Evolutionary conservation across 2,888 invertebrate genomes (phyloP), one percentile per base, ranked within the genome.

Genomic region (Tuberolachnus salignus): DNA sequence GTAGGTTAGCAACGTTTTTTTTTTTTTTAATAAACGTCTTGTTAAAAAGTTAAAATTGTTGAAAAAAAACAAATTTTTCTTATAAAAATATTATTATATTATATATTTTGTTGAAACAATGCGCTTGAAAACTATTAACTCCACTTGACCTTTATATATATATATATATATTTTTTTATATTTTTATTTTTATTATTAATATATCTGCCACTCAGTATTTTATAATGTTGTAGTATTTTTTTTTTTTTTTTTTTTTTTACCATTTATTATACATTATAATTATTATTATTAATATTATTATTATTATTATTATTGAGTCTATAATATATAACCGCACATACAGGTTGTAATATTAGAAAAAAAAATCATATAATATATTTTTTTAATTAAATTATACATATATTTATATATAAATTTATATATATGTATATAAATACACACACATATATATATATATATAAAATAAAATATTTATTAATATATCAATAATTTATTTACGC

Each of bases 301-400:
- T 71, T 59, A 71, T 63, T 49, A 73, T 49, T 61, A 73, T 61
- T 72, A 72, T 73, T 19, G 51, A 73, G 72, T 73, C 72, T 72
- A 72, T 59, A 44, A 51, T 63, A 57, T 57, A 63, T 63, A 51
- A 73, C 61, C 49, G 34, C n/a, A 34, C 34, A 34, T 19, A 0
- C 34, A 51, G 34, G 72, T 63, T 73, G 61, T 63, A 73, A 73
- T 73, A 61, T 61, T 26, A 49, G 23, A 67, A 16, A 26, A 34
- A 69, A 69, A 26, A 49, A 49, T 51, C 26, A 72, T 63, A 72
- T 34, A 34, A 34, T 72, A 72, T 73, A 73, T 73, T 73, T 73
- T 73, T 73, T 73, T 63, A 73, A 73, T 21, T 51, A 63, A 61
- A 42, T 61, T 26, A 59, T 71, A 59, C 23, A 57, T n/a, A n/a